Evolutionary conservation across 2,797 vertebrate species (phyloP).

Genomic region (Microctenopoma steveboyesi): DNA sequence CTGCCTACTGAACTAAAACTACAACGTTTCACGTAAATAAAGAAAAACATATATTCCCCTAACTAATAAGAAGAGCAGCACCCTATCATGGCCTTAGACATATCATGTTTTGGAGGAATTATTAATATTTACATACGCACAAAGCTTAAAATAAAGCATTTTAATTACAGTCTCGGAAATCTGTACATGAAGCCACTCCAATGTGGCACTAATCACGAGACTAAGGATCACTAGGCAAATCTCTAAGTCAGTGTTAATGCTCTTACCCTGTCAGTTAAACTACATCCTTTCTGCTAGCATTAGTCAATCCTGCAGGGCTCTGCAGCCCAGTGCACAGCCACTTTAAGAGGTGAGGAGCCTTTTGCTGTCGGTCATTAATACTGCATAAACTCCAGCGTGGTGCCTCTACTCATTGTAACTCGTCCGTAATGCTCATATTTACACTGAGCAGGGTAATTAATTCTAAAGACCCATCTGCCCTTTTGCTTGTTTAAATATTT

Average conservation of each 20-base stretch:
- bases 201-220: too few species aligned
- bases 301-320: slow-evolving; percentile 6
- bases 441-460: slow-evolving; percentile 78
- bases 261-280: slow-evolving; percentile 2
- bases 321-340: slow-evolving; percentile 23
- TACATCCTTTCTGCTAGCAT: background rate
- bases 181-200: background rate
- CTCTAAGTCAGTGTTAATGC: background rate
- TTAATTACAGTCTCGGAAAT: too few species aligned
- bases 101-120: too few species aligned
- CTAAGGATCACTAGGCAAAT: background rate
- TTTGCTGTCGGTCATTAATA: slow-evolving; percentile 72
- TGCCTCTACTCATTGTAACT: slow-evolving; percentile 57
- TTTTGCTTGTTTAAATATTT: slow-evolving; percentile 84
- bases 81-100: background rate
- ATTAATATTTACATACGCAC: background rate
- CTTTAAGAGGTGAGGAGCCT: slow-evolving; percentile 38
- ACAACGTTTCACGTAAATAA: too few species aligned
- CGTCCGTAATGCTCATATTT: slow-evolving; percentile 76
- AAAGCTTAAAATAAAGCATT: background rate
- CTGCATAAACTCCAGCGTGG: slow-evolving; percentile 70
- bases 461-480: slow-evolving; percentile 80
- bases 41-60: too few species aligned
- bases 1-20: too few species aligned
- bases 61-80: too few species aligned